Evolutionary conservation across 2,797 vertebrate species (phyloP).

Genomic region (Halcyon badia): DNA sequence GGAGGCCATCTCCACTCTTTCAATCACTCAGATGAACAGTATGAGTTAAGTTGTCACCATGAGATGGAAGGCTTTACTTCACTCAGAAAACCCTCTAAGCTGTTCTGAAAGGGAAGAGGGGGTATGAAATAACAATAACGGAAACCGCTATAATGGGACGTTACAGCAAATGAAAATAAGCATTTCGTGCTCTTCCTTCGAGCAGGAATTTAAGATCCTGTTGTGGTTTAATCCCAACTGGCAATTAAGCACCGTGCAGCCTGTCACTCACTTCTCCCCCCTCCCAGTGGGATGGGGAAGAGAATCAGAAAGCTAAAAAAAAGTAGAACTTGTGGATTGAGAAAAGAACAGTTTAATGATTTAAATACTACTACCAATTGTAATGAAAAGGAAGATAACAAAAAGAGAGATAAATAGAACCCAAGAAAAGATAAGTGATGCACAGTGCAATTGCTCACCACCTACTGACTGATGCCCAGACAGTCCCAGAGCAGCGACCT

Average conservation of each 20-base stretch:
- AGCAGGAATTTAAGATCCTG: not conserved
- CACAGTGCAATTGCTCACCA: not conserved
- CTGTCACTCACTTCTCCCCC: too few species aligned
- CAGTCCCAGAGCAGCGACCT: too few species aligned
- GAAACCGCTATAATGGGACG: not conserved
- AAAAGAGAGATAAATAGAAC: not conserved
- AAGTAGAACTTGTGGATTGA: not conserved
- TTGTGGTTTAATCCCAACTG: not conserved
- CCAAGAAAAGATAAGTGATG: not conserved
- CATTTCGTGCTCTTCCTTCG: not conserved
- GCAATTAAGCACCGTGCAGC: not conserved
- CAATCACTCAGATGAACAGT: not conserved
- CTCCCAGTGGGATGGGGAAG: not conserved
- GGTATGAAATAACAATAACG: not conserved
- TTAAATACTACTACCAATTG: not conserved
- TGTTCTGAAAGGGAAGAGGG: not conserved
- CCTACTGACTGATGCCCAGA: not conserved
- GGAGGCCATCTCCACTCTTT: not conserved
- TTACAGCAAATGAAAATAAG: constrained; percentile 19
- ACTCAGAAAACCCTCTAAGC: not conserved
- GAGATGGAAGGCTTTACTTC: not conserved
- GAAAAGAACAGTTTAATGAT: not conserved
- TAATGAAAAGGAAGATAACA: not conserved
- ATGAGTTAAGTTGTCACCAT: not conserved
- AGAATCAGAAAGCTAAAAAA: not conserved